Conservation (phyloP, 1,140 invertebrate genomes). For the Drosophila nikananu region DNA sequence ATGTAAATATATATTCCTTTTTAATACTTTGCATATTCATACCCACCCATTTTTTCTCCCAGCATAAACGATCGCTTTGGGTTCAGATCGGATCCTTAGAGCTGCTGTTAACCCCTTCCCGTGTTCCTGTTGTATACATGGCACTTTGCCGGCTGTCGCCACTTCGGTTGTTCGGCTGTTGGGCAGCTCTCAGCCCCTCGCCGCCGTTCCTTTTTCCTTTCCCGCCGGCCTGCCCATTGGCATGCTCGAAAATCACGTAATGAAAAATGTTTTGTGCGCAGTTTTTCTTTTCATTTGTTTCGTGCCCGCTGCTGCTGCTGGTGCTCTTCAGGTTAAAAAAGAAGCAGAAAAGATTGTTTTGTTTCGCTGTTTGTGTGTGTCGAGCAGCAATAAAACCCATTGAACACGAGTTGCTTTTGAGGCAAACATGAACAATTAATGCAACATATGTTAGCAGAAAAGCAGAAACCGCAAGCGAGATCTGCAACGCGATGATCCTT, state of each 20-base stretch:
- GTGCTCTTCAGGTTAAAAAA: constrained; percentile 27
- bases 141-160: constrained; percentile 81
- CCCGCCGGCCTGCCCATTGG: constrained; percentile 23
- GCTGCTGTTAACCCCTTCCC: constrained; percentile 66
- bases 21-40: no score
- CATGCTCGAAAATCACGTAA: constrained; percentile 82
- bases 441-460: constrained; percentile 73
- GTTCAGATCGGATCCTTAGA: constrained; percentile 62
- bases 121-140: constrained; percentile 70
- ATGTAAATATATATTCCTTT: no score
- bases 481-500: constrained; percentile 51
- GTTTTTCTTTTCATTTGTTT: constrained; percentile 81
- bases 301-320: constrained; percentile 32
- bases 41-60: background rate
- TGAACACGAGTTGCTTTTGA: constrained; percentile 81
- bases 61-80: constrained; percentile 5
- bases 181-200: background rate
- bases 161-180: constrained; percentile 60
- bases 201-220: constrained; percentile 4
- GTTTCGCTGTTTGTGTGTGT: constrained; percentile 79
- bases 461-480: constrained; percentile 42
- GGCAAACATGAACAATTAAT: constrained; percentile 81
- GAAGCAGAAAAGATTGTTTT: constrained; percentile 44
- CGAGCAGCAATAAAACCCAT: constrained; percentile 83
- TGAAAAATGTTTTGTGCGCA: constrained; percentile 82